A percentile compares a stretch with the other conserved stretches of the same genome.
phyloP scores from a whole-genome alignment of 2,797 vertebrate species.

The Acanthiza pusilla region DNA sequence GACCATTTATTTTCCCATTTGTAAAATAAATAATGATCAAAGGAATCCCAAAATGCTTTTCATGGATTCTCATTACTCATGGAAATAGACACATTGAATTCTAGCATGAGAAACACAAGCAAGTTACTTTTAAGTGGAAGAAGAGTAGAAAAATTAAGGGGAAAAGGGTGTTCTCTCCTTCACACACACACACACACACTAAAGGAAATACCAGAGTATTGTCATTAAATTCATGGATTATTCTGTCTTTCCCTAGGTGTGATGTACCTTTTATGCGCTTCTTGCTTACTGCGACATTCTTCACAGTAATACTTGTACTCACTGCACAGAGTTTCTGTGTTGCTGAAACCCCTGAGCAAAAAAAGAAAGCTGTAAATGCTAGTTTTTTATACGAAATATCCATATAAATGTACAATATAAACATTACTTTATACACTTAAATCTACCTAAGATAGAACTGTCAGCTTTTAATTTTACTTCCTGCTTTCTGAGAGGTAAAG shows the following conservation, averaged over 20 bases:
- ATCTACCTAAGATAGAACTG: background rate
- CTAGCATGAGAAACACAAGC: background rate
- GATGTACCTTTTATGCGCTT: slow-evolving; percentile 81
- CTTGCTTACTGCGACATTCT: slow-evolving; percentile 84
- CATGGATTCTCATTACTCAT: background rate
- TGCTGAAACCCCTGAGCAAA: slow-evolving; percentile 79
- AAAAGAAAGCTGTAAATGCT: background rate
- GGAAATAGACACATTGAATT: background rate
- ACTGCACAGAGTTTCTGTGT: slow-evolving; percentile 84
- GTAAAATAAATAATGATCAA: background rate
- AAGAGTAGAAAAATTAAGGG: background rate
- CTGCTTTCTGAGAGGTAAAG: background rate
- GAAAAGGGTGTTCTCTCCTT: background rate
- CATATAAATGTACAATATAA: background rate
- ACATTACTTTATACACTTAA: background rate
- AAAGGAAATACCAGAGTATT: background rate
- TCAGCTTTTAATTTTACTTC: background rate
- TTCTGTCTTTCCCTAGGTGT: background rate
- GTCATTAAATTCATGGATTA: background rate
- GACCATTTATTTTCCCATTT: background rate
- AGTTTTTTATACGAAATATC: background rate
- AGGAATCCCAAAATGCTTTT: background rate
- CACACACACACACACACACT: background rate
- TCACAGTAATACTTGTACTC: slow-evolving; percentile 86
- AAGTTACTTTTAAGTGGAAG: background rate